Evolutionary conservation across 2,888 invertebrate species (phyloP).

Genomic region (Drosophila longiperda): DNA sequence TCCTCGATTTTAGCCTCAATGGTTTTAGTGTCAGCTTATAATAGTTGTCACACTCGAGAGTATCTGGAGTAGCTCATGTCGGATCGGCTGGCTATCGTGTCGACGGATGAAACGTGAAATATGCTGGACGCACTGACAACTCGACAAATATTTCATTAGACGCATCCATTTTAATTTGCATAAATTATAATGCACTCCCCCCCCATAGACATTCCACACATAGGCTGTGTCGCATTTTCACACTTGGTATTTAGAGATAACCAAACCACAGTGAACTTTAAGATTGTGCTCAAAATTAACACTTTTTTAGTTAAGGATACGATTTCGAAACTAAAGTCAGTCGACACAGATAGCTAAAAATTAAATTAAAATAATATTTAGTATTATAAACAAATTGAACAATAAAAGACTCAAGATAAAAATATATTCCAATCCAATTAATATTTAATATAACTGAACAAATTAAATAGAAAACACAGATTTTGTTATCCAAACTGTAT

Average conservation of each 20-base stretch:
- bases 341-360: too few species aligned
- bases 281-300: neutral
- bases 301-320: neutral
- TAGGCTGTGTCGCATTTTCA: slow-evolving; percentile 11
- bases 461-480: neutral
- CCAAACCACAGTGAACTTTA: slow-evolving; percentile 8
- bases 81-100: slow-evolving; percentile 58
- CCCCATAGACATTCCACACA: slow-evolving; percentile 22
- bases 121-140: slow-evolving; percentile 30
- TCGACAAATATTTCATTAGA: slow-evolving; percentile 20
- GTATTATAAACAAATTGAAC: too few species aligned
- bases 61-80: slow-evolving; percentile 9
- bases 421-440: neutral
- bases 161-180: slow-evolving; percentile 43
- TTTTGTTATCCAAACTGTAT: neutral
- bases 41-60: slow-evolving; percentile 73
- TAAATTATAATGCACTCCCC: slow-evolving; percentile 48
- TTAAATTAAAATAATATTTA: too few species aligned
- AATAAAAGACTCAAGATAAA: neutral
- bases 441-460: neutral
- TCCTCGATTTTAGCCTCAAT: slow-evolving; percentile 43
- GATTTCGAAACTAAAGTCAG: neutral
- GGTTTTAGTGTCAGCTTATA: slow-evolving; percentile 78
- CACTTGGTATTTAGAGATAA: slow-evolving; percentile 16
- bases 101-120: slow-evolving; percentile 72